A percentile compares a stretch with the other conserved stretches of the same genome.
Conservation (phyloP, 1,140 invertebrate genomes). For the Battus philenor region DNA sequence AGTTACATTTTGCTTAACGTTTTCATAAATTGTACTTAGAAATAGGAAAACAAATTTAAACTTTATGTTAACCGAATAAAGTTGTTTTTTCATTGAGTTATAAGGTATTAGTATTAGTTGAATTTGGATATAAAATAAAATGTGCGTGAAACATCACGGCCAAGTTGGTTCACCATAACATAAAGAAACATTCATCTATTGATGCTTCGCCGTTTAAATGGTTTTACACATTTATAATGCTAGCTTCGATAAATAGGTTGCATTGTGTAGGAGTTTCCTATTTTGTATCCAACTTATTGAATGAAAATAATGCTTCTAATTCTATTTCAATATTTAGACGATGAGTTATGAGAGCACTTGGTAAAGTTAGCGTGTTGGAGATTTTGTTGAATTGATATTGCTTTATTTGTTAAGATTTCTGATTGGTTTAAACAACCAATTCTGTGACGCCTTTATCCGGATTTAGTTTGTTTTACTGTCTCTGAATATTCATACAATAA, state of each 20-base stretch:
- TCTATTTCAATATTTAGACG: slow-evolving; percentile 68
- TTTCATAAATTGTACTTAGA: neutral
- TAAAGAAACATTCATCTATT: slow-evolving; percentile 70
- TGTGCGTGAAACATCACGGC: slow-evolving; percentile 70
- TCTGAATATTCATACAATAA: too few relatives aligned
- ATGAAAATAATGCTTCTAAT: slow-evolving; percentile 71
- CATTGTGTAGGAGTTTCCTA: slow-evolving; percentile 58
- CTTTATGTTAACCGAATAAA: too few relatives aligned
- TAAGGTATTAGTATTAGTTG: slow-evolving; percentile 14
- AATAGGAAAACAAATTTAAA: slow-evolving; percentile 20
- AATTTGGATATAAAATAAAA: slow-evolving; percentile 53
- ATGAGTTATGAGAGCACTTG: slow-evolving; percentile 42
- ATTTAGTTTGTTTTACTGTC: too few relatives aligned
- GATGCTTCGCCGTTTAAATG: slow-evolving; percentile 69
- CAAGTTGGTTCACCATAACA: slow-evolving; percentile 72
- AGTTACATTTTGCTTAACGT: slow-evolving; percentile 1
- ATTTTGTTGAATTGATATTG: slow-evolving; percentile 15
- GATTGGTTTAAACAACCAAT: too few relatives aligned
- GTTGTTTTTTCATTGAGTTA: too few relatives aligned
- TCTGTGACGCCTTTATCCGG: too few relatives aligned
- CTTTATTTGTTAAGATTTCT: neutral
- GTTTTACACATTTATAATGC: slow-evolving; percentile 75
- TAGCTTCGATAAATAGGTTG: slow-evolving; percentile 66
- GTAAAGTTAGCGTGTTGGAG: slow-evolving; percentile 21
- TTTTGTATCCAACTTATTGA: slow-evolving; percentile 65